Base-by-base conservation (phyloP, 2,113 vertebrate genomes). In the Alosa alosa region DNA sequence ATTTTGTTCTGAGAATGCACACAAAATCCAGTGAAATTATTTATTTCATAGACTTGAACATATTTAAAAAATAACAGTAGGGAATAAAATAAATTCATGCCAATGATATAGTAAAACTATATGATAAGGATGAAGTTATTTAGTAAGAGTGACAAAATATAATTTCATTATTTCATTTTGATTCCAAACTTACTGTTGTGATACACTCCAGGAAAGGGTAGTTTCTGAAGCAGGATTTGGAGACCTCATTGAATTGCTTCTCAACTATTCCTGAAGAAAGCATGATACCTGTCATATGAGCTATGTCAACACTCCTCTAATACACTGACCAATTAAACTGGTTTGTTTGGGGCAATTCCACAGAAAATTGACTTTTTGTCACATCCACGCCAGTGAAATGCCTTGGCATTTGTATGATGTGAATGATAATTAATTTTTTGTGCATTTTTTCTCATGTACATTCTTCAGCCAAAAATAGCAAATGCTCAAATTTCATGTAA, bases 1-100 rank as follows among this genome's bases (percentile, higher is more conserved):
- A 90, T 89, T 87, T 91, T 91, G 60, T 87, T 82, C 90, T 91
- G 82, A 44, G 41, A 44, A 44, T n/a, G 52, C 20, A 52, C 0
- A 57, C 11, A 75, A 10, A 72, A 83, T 57, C 1, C 9, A 52
- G 17, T 18, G 1, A 31, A 31, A 17, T 20, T 57, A 15, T 7
- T 7, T 4, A 44, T 83, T 45, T 4, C 13, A 52, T 15, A 13
- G 50, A 52, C 41, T 44, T 44, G 41, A 44, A 44, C 41, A 52
- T 52, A 15, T 52, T 15, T 3, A 31, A 31, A 52, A 10, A 52
- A 13, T 52, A 52, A 52, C 50, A 15, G 50, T 1, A 52, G 11
- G 50, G 47, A 13, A 52, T 52, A 15, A 52, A 52, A 52, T 49
- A 49, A 49, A 49, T 49, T 49, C 47, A 49, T 49, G 7, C 47